Percentiles rank a stretch among this genome's conserved stretches.
phyloP scores from a whole-genome alignment of 2,797 vertebrate genomes.

The Notolepis coatsorum region DNA sequence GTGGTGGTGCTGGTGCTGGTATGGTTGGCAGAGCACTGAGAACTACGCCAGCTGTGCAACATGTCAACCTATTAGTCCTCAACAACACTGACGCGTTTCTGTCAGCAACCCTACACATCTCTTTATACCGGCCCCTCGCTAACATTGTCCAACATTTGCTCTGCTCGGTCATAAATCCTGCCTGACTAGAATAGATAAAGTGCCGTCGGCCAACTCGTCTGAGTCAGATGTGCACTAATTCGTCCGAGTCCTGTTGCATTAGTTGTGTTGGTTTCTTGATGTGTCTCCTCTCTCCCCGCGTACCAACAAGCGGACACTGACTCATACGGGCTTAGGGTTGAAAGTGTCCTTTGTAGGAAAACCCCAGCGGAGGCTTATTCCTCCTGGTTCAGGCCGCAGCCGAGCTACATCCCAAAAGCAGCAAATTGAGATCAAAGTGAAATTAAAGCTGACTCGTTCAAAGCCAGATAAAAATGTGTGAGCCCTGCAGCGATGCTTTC shows the following conservation, averaged over 20 bases:
- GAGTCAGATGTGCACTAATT: slow-evolving; percentile 35
- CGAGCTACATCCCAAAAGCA: slow-evolving; percentile 80
- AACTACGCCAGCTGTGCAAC: slow-evolving; percentile 78
- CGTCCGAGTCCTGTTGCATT: slow-evolving; percentile 47
- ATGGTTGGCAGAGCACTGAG: slow-evolving; percentile 60
- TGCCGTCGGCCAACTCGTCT: slow-evolving; percentile 36
- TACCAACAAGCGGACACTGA: slow-evolving; percentile 65
- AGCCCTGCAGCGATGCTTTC: slow-evolving; percentile 84
- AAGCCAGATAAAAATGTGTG: slow-evolving; percentile 85
- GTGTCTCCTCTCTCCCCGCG: slow-evolving; percentile 49
- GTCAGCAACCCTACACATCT: slow-evolving; percentile 65
- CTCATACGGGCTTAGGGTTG: slow-evolving; percentile 56
- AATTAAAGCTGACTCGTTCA: slow-evolving; percentile 89
- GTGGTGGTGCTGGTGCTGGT: slow-evolving; percentile 11
- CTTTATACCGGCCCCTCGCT: slow-evolving; percentile 65
- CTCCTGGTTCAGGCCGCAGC: slow-evolving; percentile 74
- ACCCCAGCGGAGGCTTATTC: slow-evolving; percentile 73
- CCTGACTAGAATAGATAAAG: slow-evolving; percentile 55
- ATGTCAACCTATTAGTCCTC: slow-evolving; percentile 72
- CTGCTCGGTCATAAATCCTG: slow-evolving; percentile 58
- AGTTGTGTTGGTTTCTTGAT: slow-evolving; percentile 55
- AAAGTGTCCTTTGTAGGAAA: slow-evolving; percentile 75
- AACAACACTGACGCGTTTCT: slow-evolving; percentile 53
- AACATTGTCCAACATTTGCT: slow-evolving; percentile 66
- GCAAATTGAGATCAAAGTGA: slow-evolving; percentile 89